These are phyloP conservation scores for Stictonetta naevosa DNA, from an alignment of 2,113 vertebrate genomes.

Conservation along the genomic window DNA sequence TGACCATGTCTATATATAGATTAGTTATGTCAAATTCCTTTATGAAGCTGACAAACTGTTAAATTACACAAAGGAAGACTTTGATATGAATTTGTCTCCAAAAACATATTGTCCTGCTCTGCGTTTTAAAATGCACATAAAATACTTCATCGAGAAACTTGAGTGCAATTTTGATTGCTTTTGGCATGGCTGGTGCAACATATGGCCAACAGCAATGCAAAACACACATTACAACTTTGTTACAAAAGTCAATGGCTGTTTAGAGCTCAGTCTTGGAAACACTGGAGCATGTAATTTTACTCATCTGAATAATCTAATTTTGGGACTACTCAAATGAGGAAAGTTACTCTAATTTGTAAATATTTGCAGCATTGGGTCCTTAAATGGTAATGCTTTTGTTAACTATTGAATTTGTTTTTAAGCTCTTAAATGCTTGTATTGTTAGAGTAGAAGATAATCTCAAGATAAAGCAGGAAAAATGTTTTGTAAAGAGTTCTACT, in stretches of 20 bases:
- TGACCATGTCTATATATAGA: slow-evolving; percentile 42
- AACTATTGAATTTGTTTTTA: slow-evolving; percentile 26
- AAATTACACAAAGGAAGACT: slow-evolving; percentile 33
- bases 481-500: neutral
- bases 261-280: slow-evolving; percentile 38
- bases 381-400: slow-evolving; percentile 46
- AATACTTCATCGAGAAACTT: slow-evolving; percentile 65
- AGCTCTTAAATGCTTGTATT: slow-evolving; percentile 8
- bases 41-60: slow-evolving; percentile 52
- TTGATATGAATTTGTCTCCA: slow-evolving; percentile 55
- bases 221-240: slow-evolving; percentile 36
- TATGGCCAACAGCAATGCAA: slow-evolving; percentile 68
- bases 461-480: neutral
- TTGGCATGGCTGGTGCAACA: slow-evolving; percentile 69
- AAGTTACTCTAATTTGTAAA: slow-evolving; percentile 42
- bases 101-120: slow-evolving; percentile 60
- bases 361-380: slow-evolving; percentile 24
- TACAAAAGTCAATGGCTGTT: slow-evolving; percentile 30
- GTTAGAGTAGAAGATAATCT: neutral
- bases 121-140: slow-evolving; percentile 58
- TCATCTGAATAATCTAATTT: slow-evolving; percentile 55
- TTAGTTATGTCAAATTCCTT: slow-evolving; percentile 46
- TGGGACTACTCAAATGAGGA: slow-evolving; percentile 9
- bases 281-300: slow-evolving; percentile 24
- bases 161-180: slow-evolving; percentile 72